Evolutionary conservation across 1,140 invertebrate genomes (phyloP).

Genomic region (Cydia strobilella): DNA sequence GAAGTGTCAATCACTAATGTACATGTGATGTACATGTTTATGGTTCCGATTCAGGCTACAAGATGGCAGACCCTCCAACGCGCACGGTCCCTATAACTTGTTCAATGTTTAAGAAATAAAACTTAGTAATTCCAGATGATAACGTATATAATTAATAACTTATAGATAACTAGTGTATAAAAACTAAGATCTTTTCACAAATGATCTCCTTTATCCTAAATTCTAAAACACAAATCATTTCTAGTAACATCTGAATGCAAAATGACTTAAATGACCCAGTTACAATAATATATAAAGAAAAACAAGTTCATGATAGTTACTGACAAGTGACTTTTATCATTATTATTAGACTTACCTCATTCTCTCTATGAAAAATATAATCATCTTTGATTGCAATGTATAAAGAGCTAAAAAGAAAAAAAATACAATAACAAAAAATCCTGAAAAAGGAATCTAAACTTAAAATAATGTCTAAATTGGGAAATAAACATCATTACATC

Average conservation of each 20-base stretch:
- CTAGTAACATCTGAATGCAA: background rate
- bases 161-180: conserved; percentile 70
- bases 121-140: conserved; percentile 46
- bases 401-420: conserved; percentile 49
- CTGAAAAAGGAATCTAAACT: conserved; percentile 50
- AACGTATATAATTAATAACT: conserved; percentile 64
- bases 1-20: too few relatives aligned
- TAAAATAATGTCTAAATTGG: conserved; percentile 46
- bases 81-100: conserved; percentile 37
- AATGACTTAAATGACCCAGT: too few relatives aligned
- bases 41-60: too few relatives aligned
- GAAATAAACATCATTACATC: conserved; percentile 40
- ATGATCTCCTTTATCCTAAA: conserved; percentile 52
- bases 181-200: conserved; percentile 63
- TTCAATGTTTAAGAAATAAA: conserved; percentile 26
- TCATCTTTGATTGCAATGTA: conserved; percentile 46
- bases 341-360: background rate
- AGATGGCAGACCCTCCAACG: too few relatives aligned
- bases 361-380: conserved; percentile 42
- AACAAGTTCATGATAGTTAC: background rate
- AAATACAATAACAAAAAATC: conserved; percentile 47
- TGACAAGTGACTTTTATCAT: background rate
- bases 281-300: conserved; percentile 1
- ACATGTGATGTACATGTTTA: too few relatives aligned
- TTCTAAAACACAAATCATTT: conserved; percentile 49